Evolutionary conservation across 1,140 invertebrate genomes (phyloP).

Genomic region (Cyclargus thomasi): DNA sequence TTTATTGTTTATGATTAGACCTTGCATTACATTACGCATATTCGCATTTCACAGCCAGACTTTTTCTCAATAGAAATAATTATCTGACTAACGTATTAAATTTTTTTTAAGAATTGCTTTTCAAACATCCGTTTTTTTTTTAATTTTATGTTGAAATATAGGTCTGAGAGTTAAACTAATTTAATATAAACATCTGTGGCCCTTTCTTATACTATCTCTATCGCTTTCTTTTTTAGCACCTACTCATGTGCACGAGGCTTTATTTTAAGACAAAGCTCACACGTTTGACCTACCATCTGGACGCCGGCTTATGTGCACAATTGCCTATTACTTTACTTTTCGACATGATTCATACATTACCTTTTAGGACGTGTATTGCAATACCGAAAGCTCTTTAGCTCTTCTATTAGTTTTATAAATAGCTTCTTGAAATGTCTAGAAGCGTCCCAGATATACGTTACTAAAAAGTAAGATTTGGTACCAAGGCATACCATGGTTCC

Average conservation of each 20-base stretch:
- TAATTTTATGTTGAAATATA: too few species aligned
- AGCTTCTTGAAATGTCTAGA: neutral
- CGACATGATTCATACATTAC: neutral
- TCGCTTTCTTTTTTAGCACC: neutral
- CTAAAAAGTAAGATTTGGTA: too few species aligned
- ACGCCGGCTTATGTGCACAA: neutral
- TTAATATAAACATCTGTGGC: too few species aligned
- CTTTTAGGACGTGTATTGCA: neutral
- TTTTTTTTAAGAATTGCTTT: neutral
- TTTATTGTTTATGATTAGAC: neutral
- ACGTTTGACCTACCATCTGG: neutral
- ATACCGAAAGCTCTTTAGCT: neutral
- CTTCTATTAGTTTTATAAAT: neutral
- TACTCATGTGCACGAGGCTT: neutral
- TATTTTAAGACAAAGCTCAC: neutral
- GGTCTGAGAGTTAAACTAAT: too few species aligned
- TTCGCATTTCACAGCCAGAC: neutral
- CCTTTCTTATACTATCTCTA: neutral
- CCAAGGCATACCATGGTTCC: too few species aligned
- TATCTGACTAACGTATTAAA: neutral
- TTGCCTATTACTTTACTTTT: slow-evolving; percentile 1
- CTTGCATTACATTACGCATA: neutral
- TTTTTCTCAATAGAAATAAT: neutral
- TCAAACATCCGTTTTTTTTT: too few species aligned
- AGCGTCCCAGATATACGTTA: too few species aligned